Evolutionary conservation across 2,888 invertebrate genomes (phyloP), one percentile per base, ranked within the genome.

Genomic region (Muscina levida): DNA sequence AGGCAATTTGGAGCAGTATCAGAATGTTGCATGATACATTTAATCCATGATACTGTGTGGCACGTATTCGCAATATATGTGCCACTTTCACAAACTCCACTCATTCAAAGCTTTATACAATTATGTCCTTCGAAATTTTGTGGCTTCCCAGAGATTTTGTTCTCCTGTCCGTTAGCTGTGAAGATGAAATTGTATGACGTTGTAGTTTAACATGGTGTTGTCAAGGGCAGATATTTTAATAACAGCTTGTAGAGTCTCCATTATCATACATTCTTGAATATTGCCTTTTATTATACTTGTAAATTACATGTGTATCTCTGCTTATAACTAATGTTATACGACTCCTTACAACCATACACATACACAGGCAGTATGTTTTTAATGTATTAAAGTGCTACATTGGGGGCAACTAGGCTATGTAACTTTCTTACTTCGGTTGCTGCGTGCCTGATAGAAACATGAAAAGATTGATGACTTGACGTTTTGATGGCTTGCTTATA

Each of bases 401-500:
- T n/a, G n/a, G n/a, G n/a, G n/a, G n/a, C n/a, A n/a, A n/a, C n/a
- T 73, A 17, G 8, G 10, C 13, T n/a, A n/a, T n/a, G n/a, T n/a
- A n/a, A n/a, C 2, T 37, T 51, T 1, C 22, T 68, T 70, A 19
- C 67, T 62, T 65, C 44, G 42, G n/a, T 79, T 84, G 81, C 89
- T 90, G 90, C 79, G 86, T 83, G 78, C 90, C 90, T 90, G 87
- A 85, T 89, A 84, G 80, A 87, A 85, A 85, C 83, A 86, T 86
- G 86, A 88, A 89, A 89, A 90, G 90, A 90, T 90, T 90, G 90
- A 90, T 90, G 90, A 90, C 89, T 89, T 90, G 90, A 90, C 90
- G 86, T 88, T 89, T 90, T 88, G 89, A 89, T 90, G 90, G 89
- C 87, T 87, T 87, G 88, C 84, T 84, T 85, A 87, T 85, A 85